phyloP scores from a whole-genome alignment of 2,797 vertebrate genomes.

The Sebastes trivittatus region DNA sequence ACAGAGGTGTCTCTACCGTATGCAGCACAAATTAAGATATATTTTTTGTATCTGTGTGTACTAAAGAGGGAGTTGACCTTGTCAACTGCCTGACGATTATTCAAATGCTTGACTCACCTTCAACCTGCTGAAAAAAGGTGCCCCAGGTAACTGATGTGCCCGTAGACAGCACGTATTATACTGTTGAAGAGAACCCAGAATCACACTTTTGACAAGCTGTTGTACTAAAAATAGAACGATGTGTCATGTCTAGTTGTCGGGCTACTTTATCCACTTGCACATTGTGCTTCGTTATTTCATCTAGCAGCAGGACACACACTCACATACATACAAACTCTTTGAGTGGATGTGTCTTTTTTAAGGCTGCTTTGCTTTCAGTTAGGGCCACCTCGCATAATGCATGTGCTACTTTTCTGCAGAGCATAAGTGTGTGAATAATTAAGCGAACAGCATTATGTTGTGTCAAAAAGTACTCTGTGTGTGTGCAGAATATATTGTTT shows the following conservation, averaged over 20 bases:
- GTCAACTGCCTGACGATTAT: constrained; percentile 26
- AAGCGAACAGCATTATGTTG: background rate
- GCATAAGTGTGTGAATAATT: constrained; percentile 34
- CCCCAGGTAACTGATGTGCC: constrained; percentile 39
- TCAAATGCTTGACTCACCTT: constrained; percentile 51
- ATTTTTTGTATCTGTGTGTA: background rate
- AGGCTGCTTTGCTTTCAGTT: background rate
- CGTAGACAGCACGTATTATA: background rate
- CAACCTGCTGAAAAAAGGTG: constrained; percentile 29
- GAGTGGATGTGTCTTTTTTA: background rate
- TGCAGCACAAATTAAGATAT: background rate
- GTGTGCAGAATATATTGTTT: constrained; percentile 5
- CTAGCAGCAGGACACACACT: constrained; percentile 8
- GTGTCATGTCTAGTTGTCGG: constrained; percentile 17
- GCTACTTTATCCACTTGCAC: constrained; percentile 11
- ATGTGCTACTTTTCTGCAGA: background rate
- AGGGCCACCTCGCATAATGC: background rate
- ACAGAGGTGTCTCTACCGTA: background rate
- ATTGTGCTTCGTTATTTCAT: background rate
- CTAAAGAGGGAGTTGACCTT: constrained; percentile 36
- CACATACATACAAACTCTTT: background rate
- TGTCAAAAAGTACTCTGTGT: background rate
- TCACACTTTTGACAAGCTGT: constrained; percentile 27
- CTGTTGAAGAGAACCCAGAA: constrained; percentile 22
- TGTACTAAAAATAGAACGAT: constrained; percentile 54